A percentile compares a stretch with the other conserved stretches of the same genome.
These are phyloP conservation scores for Brachyistius frenatus DNA, from an alignment of 2,113 vertebrate genomes.

Conservation along the genomic window DNA sequence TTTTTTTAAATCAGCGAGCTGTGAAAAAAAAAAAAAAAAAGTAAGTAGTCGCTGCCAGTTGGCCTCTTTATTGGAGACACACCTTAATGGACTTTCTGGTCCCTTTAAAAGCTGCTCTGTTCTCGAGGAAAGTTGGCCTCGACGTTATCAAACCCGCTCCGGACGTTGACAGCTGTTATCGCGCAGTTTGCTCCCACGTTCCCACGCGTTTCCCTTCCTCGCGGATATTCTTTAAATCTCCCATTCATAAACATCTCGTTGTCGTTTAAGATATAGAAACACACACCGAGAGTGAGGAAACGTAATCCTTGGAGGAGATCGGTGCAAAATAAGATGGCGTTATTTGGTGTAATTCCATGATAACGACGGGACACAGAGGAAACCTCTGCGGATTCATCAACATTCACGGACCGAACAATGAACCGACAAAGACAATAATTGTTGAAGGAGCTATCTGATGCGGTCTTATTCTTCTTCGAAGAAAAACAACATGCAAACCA, in stretches of 20 bases:
- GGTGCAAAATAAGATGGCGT: conserved; percentile 9
- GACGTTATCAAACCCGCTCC: conserved; percentile 29
- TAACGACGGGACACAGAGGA: background rate
- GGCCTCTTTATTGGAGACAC: too few species aligned
- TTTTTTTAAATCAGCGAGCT: too few species aligned
- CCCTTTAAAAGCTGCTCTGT: too few species aligned
- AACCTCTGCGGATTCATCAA: conserved; percentile 5
- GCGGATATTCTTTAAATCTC: conserved; percentile 41
- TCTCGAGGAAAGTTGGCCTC: background rate
- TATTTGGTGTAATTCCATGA: background rate
- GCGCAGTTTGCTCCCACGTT: conserved; percentile 30
- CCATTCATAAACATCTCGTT: conserved; percentile 25
- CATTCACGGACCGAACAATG: background rate
- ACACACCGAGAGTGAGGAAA: too few species aligned
- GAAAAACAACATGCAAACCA: too few species aligned
- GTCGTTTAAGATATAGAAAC: conserved; percentile 2
- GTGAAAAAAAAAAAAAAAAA: too few species aligned
- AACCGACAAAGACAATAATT: background rate
- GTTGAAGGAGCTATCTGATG: too few species aligned
- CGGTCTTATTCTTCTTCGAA: too few species aligned
- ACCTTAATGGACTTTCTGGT: too few species aligned
- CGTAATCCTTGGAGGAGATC: background rate
- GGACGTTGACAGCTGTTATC: conserved; percentile 55
- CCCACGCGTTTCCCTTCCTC: conserved; percentile 21
- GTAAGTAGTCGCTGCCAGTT: too few species aligned